Base-by-base conservation (phyloP, 2,797 vertebrate genomes). In the Lophura swinhoii region DNA sequence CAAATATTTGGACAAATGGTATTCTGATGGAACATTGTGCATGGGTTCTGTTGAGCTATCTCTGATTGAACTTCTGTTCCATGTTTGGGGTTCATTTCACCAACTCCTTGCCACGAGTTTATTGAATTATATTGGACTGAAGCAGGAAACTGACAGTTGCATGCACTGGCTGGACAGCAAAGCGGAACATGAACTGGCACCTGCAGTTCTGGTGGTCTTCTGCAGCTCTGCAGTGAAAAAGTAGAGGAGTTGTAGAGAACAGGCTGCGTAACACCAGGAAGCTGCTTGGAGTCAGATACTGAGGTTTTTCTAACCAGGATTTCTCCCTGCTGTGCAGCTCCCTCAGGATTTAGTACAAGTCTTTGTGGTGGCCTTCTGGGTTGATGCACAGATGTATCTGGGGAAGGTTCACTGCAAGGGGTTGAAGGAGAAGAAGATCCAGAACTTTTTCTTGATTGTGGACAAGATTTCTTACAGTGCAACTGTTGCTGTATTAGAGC, bases 151-250 rank as follows among this genome's bases (percentile, higher is more conserved):
- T 97, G 97, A 95, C 96, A 96, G 91, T 93, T 98, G 95, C 98
- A 99, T 29, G 93, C 46, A 39, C 96, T 97, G 71, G 93, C 56
- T 70, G 97, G 87, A 95, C 83, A 97, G 33, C 91, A 97, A 89
- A 95, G 84, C 24, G 96, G 73, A 35, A 95, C 58, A 18, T 93
- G 97, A 83, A 86, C 90, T 44, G 97, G 96, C 77, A 98, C 83
- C 23, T 98, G 98, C 43, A 98, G 97, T 95, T 98, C 99, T 73
- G 96, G 35, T 9, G 93, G 83, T 44, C 85, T 94, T 94, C 84
- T 79, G 91, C 95, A 95, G 76, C 91, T 95, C 69, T 95, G 97
- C 22, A 96, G 85, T 73, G 96, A 96, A 84, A 97, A 93, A 58
- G 88, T 55, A 76, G 96, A 94, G 73, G 96, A 93, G 72, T 49